phyloP scores from a whole-genome alignment of 2,888 invertebrate genomes.

The Ctenicera cuprea region DNA sequence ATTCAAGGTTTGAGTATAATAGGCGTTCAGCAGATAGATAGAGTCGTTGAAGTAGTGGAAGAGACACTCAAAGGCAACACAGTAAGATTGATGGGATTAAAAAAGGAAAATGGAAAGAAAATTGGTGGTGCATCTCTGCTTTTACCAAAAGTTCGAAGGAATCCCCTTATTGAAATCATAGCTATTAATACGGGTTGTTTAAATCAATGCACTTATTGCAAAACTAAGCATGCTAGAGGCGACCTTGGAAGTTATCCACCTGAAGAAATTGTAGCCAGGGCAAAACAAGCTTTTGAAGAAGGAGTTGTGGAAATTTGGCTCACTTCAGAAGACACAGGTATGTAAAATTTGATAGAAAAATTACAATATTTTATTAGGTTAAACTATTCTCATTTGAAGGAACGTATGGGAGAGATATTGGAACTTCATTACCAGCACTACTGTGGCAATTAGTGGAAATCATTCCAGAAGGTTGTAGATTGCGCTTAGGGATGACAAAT shows the following conservation, averaged over 20 bases:
- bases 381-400: slow-evolving; percentile 70
- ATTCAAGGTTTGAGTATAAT: slow-evolving; percentile 91
- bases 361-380: too few species aligned
- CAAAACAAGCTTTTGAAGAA: slow-evolving; percentile 90
- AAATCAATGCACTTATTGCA: slow-evolving; percentile 99
- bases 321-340: slow-evolving; percentile 97
- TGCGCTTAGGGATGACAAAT: slow-evolving; percentile 98
- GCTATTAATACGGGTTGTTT: slow-evolving; percentile 97
- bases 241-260: slow-evolving; percentile 96
- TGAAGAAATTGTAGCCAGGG: slow-evolving; percentile 91
- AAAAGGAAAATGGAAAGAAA: slow-evolving; percentile 85
- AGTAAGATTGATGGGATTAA: slow-evolving; percentile 80
- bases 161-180: slow-evolving; percentile 97
- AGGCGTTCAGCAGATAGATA: slow-evolving; percentile 99
- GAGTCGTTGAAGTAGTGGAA: slow-evolving; percentile 98
- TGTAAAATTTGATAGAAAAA: slow-evolving; percentile 36
- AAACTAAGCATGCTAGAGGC: slow-evolving; percentile 97
- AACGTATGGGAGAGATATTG: slow-evolving; percentile 97
- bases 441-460: slow-evolving; percentile 89
- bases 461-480: slow-evolving; percentile 84
- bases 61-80: slow-evolving; percentile 92
- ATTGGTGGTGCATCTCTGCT: slow-evolving; percentile 91
- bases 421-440: slow-evolving; percentile 89
- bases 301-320: slow-evolving; percentile 98
- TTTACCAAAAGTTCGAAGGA: slow-evolving; percentile 95